These are phyloP conservation scores for Morinoia aosen DNA, from an alignment of 2,888 invertebrate genomes.

Conservation along the genomic window DNA sequence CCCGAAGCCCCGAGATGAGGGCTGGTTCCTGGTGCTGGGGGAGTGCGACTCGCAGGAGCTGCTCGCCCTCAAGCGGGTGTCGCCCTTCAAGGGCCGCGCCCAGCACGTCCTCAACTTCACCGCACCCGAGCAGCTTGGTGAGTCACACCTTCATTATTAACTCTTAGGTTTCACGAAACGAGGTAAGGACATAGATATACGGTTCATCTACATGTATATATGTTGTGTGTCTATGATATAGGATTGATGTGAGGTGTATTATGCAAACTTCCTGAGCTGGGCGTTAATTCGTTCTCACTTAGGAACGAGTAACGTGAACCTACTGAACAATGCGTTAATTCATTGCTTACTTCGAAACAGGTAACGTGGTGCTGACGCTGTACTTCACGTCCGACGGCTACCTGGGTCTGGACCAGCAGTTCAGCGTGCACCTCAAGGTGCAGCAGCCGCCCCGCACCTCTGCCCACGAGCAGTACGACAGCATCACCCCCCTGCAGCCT, in stretches of 20 bases:
- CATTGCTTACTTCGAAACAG: slow-evolving; percentile 71
- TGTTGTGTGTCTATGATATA: no score
- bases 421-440: slow-evolving; percentile 74
- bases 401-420: slow-evolving; percentile 94
- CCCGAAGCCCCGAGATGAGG: slow-evolving; percentile 94
- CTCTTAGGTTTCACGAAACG: neutral
- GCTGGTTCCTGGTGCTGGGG: slow-evolving; percentile 93
- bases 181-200: no score
- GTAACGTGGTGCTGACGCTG: slow-evolving; percentile 83
- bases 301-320: no score
- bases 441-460: neutral
- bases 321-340: neutral
- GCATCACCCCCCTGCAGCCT: neutral
- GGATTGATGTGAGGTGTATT: no score
- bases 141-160: slow-evolving; percentile 63
- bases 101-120: slow-evolving; percentile 77
- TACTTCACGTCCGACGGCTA: slow-evolving; percentile 94
- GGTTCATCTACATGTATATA: no score
- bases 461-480: neutral
- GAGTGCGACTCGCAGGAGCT: slow-evolving; percentile 80
- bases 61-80: slow-evolving; percentile 84
- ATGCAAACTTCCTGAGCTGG: no score
- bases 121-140: slow-evolving; percentile 76
- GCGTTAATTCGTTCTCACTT: no score
- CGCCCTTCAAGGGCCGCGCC: slow-evolving; percentile 68